Conservation (phyloP, 2,888 invertebrate species). For the Nebria brevicollis region DNA sequence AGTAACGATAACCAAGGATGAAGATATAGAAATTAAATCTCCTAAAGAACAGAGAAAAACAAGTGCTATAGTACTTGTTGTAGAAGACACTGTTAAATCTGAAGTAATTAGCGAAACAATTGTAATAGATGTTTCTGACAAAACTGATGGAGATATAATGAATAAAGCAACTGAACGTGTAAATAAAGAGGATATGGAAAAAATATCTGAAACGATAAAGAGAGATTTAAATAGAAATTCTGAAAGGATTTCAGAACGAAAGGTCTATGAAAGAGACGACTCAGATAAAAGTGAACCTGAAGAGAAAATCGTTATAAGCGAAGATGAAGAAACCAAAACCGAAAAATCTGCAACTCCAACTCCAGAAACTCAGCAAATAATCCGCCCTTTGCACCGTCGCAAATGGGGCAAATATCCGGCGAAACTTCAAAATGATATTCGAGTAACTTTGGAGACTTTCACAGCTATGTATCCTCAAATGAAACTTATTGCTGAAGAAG, state of each 20-base stretch:
- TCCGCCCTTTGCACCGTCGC: conserved; percentile 1
- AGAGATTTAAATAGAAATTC: not conserved
- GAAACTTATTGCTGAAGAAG: conserved; percentile 58
- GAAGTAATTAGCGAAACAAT: too few species aligned
- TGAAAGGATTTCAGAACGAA: not conserved
- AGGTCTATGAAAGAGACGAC: not conserved
- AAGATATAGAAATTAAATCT: not conserved
- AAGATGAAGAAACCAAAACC: not conserved
- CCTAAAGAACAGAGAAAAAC: not conserved
- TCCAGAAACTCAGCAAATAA: conserved; percentile 20
- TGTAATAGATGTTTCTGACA: too few species aligned
- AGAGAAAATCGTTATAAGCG: not conserved
- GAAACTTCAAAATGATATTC: conserved; percentile 11
- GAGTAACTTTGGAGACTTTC: conserved; percentile 51
- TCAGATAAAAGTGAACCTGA: conserved; percentile 2
- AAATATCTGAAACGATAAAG: not conserved
- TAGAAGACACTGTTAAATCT: too few species aligned
- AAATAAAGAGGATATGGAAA: conserved; percentile 20
- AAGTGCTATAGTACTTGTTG: not conserved
- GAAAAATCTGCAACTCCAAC: conserved; percentile 30
- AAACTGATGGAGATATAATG: not conserved
- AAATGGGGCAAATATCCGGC: conserved; percentile 50
- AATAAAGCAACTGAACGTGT: not conserved
- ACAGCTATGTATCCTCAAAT: conserved; percentile 57
- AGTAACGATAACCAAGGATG: not conserved